Conservation (phyloP, 2,797 vertebrate species). For the Melanogrammus aeglefinus region DNA sequence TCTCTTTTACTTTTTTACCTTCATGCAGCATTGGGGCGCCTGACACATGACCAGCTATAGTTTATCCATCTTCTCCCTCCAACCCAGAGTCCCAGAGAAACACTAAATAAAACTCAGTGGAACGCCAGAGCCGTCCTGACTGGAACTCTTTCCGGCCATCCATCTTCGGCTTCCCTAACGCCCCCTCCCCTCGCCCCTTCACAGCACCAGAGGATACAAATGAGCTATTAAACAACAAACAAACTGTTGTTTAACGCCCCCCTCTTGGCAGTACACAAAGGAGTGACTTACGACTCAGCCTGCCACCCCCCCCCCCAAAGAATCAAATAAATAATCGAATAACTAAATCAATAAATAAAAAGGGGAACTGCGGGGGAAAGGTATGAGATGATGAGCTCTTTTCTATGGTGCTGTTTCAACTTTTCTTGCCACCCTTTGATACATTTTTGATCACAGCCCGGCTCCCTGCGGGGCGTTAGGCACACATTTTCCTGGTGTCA, state of each 20-base stretch:
- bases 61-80: not conserved
- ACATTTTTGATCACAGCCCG: constrained; percentile 70
- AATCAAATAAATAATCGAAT: not conserved
- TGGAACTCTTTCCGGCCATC: not conserved
- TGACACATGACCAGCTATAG: not conserved
- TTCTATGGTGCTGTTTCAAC: constrained; percentile 65
- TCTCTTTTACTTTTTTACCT: no score
- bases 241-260: constrained; percentile 9
- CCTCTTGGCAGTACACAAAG: constrained; percentile 21
- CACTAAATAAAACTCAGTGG: not conserved
- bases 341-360: constrained; percentile 29
- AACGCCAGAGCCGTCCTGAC: not conserved
- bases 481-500: constrained; percentile 57
- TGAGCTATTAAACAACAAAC: constrained; percentile 45
- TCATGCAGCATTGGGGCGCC: no score
- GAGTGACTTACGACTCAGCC: constrained; percentile 25
- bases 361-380: constrained; percentile 23
- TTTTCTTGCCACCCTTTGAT: constrained; percentile 63
- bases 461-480: constrained; percentile 50
- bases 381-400: constrained; percentile 54
- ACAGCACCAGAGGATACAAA: constrained; percentile 22
- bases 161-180: not conserved
- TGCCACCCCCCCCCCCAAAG: not conserved
- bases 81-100: not conserved
- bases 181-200: not conserved